phyloP scores from a whole-genome alignment of 2,888 invertebrate species.

The Calephelis perditalis region DNA sequence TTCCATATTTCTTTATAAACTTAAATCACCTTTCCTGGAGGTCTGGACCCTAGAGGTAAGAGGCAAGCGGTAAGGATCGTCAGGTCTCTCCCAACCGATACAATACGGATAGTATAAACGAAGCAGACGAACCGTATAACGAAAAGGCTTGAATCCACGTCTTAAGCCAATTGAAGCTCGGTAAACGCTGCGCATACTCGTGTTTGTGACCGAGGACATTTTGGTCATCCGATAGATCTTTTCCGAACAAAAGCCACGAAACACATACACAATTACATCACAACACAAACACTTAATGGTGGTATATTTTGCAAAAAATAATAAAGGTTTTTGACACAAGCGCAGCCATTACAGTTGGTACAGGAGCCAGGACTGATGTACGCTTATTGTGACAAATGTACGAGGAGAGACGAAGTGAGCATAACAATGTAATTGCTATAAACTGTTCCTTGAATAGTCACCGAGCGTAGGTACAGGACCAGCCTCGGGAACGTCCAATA shows the following conservation, averaged over 20 bases:
- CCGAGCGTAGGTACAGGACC: constrained; percentile 31
- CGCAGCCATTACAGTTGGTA: constrained; percentile 61
- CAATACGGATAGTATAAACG: constrained; percentile 23
- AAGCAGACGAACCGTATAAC: constrained; percentile 62
- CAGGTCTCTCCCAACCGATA: background rate
- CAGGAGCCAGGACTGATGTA: constrained; percentile 64
- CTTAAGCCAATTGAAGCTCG: constrained; percentile 68
- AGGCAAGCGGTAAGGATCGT: too few species aligned
- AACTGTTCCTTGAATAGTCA: constrained; percentile 73
- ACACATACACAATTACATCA: constrained; percentile 31
- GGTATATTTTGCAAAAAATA: constrained; percentile 37
- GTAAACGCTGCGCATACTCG: constrained; percentile 69
- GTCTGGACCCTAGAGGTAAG: too few species aligned
- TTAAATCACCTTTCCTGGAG: too few species aligned
- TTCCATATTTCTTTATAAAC: too few species aligned
- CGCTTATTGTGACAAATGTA: constrained; percentile 62
- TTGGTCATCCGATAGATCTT: constrained; percentile 40
- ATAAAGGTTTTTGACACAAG: constrained; percentile 38
- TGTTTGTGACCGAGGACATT: constrained; percentile 71
- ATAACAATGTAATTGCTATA: constrained; percentile 75
- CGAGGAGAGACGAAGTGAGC: constrained; percentile 63
- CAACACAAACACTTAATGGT: constrained; percentile 36
- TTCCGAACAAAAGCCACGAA: constrained; percentile 27
- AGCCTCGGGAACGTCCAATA: background rate
- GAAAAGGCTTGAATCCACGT: constrained; percentile 70